Evolutionary conservation across 2,113 vertebrate genomes (phyloP).

Genomic region (Alligator sinensis): DNA sequence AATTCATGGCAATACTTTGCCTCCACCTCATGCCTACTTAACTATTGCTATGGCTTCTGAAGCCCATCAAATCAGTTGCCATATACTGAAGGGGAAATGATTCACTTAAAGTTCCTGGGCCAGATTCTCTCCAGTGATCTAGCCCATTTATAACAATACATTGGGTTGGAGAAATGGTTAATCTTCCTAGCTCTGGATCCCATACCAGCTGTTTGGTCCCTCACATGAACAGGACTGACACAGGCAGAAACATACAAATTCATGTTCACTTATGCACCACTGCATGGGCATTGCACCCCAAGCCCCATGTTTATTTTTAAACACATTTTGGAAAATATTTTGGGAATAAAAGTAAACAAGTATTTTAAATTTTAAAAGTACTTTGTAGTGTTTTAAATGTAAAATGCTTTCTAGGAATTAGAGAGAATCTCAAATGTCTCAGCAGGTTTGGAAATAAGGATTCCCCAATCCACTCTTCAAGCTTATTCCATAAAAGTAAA

Average conservation of each 20-base stretch:
- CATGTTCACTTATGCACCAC: too few species aligned
- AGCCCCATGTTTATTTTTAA: not conserved
- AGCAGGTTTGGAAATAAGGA: not conserved
- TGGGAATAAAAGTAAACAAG: not conserved
- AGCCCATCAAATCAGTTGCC: not conserved
- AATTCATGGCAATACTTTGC: not conserved
- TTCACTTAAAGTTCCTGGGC: not conserved
- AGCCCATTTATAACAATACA: not conserved
- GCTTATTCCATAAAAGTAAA: not conserved
- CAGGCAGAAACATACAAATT: too few species aligned
- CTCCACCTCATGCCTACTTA: not conserved
- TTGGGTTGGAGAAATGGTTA: not conserved
- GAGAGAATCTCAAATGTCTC: not conserved
- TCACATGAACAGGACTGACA: too few species aligned
- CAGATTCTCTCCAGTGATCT: not conserved
- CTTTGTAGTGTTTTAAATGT: too few species aligned
- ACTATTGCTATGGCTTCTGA: not conserved
- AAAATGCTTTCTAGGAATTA: too few species aligned
- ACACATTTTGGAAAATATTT: not conserved
- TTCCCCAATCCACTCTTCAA: not conserved
- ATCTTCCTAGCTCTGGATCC: not conserved
- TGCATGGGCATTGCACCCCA: not conserved
- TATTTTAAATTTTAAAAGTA: too few species aligned
- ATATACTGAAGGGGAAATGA: not conserved
- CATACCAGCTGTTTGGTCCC: too few species aligned